Percentiles rank a stretch among this genome's conserved stretches.
phyloP scores from a whole-genome alignment of 2,113 vertebrate genomes.

The Aviceda subcristata region DNA sequence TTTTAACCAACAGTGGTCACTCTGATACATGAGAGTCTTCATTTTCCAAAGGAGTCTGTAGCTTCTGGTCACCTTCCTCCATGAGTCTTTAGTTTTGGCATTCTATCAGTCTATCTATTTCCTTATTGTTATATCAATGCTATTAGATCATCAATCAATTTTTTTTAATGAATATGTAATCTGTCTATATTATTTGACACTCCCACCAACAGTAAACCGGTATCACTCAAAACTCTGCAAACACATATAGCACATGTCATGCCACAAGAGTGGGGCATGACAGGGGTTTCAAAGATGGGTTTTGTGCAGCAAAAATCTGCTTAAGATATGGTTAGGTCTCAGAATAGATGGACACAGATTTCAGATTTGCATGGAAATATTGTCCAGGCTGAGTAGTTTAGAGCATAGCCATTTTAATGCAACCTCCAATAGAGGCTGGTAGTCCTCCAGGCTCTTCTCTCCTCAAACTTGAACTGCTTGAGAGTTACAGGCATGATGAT shows the following conservation, averaged over 20 bases:
- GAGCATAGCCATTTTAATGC: neutral
- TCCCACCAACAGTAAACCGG: neutral
- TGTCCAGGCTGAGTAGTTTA: neutral
- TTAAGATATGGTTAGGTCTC: neutral
- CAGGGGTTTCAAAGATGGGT: neutral
- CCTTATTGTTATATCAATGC: neutral
- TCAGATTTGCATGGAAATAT: neutral
- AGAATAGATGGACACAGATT: neutral
- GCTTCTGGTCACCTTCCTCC: neutral
- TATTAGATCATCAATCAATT: neutral
- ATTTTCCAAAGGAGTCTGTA: neutral
- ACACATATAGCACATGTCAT: neutral
- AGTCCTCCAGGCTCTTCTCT: neutral
- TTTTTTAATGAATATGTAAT: neutral
- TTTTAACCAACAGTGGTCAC: neutral
- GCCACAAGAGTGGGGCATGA: neutral
- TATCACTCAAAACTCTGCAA: neutral
- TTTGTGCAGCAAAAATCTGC: neutral
- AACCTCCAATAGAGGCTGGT: neutral
- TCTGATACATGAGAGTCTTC: neutral
- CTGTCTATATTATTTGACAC: neutral
- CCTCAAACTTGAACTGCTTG: neutral
- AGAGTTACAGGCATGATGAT: neutral
- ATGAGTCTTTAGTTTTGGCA: neutral
- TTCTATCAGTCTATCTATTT: neutral